These are phyloP conservation scores for Rynchops niger DNA, from an alignment of 2,113 vertebrate species.

Conservation along the genomic window DNA sequence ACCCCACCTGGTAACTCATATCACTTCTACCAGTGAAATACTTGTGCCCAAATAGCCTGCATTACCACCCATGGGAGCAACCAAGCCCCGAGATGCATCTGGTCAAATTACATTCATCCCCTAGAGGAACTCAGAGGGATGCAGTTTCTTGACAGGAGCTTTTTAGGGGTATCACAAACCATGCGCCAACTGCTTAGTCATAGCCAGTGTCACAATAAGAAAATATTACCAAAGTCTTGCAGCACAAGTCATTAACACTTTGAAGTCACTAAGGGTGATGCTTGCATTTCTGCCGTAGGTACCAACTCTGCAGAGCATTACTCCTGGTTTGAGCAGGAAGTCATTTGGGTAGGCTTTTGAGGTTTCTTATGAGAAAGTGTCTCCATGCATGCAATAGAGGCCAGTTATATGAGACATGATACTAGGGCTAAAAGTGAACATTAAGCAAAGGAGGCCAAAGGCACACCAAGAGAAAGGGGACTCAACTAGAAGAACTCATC, in stretches of 20 bases:
- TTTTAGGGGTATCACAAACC: background rate
- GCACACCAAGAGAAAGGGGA: background rate
- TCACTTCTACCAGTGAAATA: background rate
- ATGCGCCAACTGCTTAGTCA: background rate
- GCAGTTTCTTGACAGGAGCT: background rate
- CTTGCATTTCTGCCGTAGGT: background rate
- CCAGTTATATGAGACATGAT: fast-evolving
- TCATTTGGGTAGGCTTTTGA: background rate
- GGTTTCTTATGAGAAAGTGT: background rate
- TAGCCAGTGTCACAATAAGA: background rate
- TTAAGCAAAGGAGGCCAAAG: background rate
- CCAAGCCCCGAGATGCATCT: background rate
- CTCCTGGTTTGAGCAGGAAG: background rate
- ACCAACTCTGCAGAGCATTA: background rate
- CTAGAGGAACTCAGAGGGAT: background rate
- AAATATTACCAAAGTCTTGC: background rate
- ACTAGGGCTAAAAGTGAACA: background rate
- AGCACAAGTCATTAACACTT: background rate
- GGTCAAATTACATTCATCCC: background rate
- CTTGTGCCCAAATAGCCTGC: background rate
- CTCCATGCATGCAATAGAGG: background rate
- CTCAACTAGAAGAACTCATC: background rate
- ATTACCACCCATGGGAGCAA: background rate
- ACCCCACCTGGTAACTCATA: background rate
- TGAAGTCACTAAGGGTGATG: background rate